Evolutionary conservation across 2,797 vertebrate species (phyloP).

Genomic region (Phalloptychus januarius): DNA sequence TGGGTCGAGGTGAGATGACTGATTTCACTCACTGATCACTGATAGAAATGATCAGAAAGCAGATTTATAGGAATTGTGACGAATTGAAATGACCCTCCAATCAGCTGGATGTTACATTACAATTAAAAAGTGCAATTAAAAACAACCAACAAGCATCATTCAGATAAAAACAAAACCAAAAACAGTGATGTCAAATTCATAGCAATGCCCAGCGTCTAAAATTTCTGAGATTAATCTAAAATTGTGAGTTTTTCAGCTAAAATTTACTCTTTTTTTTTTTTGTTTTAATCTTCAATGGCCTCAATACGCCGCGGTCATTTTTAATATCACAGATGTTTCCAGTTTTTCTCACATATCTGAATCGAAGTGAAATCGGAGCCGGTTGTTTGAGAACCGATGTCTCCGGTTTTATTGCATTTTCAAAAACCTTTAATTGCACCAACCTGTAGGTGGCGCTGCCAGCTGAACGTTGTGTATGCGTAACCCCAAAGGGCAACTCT

Average conservation of each 20-base stretch:
- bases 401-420: neutral
- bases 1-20: neutral
- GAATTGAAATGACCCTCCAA: neutral
- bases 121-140: too few species aligned
- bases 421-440: neutral
- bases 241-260: too few species aligned
- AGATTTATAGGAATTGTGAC: neutral
- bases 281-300: too few species aligned
- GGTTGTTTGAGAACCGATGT: neutral
- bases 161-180: too few species aligned
- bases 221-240: too few species aligned
- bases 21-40: neutral
- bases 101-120: neutral
- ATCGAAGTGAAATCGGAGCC: neutral
- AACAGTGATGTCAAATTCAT: too few species aligned
- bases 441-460: neutral
- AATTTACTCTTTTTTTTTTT: too few species aligned
- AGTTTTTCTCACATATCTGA: too few species aligned
- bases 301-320: too few species aligned
- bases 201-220: too few species aligned
- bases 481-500: neutral
- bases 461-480: neutral
- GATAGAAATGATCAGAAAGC: neutral
- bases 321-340: too few species aligned
- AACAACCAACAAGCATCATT: too few species aligned